Conservation (phyloP, 2,113 vertebrate species). For the Vireo altiloquus region DNA sequence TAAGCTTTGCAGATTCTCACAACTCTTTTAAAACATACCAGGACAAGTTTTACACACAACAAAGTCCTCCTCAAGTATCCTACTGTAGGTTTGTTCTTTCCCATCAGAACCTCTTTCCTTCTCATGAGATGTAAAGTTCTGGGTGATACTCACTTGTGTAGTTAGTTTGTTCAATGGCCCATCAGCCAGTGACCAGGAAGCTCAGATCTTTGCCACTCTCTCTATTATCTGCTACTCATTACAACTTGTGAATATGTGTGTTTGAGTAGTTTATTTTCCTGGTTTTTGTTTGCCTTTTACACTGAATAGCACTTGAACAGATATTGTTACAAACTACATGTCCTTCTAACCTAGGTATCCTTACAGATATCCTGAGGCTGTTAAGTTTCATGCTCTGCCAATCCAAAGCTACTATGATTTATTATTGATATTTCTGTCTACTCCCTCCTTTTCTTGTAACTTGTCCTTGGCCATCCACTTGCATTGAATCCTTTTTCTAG, state of each 20-base stretch:
- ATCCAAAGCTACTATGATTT: neutral
- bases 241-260: no score
- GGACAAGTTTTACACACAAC: neutral
- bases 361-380: neutral
- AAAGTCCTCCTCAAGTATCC: accelerated
- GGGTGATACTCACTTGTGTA: neutral
- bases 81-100: neutral
- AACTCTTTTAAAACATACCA: neutral
- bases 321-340: neutral
- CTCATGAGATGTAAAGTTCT: neutral
- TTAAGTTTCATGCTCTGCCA: neutral
- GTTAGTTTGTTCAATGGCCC: neutral
- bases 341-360: neutral
- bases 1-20: neutral
- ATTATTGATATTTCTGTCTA: neutral
- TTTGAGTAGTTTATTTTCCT: neutral
- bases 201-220: neutral
- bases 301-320: neutral
- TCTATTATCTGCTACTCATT: neutral
- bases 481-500: neutral
- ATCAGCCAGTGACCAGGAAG: neutral
- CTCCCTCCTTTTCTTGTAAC: neutral
- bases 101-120: neutral
- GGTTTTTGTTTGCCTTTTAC: neutral
- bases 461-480: neutral